Evolutionary conservation across 2,888 invertebrate species (phyloP).

Genomic region (Brachyptera putata): DNA sequence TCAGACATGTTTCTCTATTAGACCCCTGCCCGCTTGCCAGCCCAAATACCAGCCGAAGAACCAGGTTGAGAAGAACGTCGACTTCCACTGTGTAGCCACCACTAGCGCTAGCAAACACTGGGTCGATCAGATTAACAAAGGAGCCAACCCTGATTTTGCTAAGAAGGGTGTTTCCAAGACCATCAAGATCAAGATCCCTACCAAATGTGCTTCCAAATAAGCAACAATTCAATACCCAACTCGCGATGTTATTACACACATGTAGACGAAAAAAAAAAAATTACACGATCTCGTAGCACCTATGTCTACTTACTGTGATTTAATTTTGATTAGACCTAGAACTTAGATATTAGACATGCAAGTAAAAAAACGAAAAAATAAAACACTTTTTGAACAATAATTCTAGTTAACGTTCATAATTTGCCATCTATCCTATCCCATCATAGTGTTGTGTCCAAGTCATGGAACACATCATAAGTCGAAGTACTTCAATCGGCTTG

Average conservation of each 20-base stretch:
- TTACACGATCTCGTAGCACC: neutral
- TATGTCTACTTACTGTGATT: neutral
- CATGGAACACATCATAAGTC: too few relatives aligned
- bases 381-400: too few relatives aligned
- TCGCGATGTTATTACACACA: too few relatives aligned
- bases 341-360: too few relatives aligned
- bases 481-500: too few relatives aligned
- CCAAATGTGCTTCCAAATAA: conserved; percentile 19
- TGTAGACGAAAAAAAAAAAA: neutral
- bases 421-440: too few relatives aligned
- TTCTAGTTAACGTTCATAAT: too few relatives aligned
- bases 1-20: conserved; percentile 59
- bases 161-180: conserved; percentile 43
- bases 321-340: neutral
- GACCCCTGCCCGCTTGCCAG: conserved; percentile 54
- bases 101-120: conserved; percentile 39
- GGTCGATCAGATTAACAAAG: conserved; percentile 43
- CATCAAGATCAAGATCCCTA: conserved; percentile 43
- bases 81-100: conserved; percentile 45
- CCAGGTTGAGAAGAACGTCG: conserved; percentile 47
- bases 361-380: too few relatives aligned
- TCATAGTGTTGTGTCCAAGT: too few relatives aligned
- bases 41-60: conserved; percentile 47
- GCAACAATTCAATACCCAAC: neutral
- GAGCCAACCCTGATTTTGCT: conserved; percentile 50